phyloP scores from a whole-genome alignment of 2,888 invertebrate species.

The Abrostola tripartita region DNA sequence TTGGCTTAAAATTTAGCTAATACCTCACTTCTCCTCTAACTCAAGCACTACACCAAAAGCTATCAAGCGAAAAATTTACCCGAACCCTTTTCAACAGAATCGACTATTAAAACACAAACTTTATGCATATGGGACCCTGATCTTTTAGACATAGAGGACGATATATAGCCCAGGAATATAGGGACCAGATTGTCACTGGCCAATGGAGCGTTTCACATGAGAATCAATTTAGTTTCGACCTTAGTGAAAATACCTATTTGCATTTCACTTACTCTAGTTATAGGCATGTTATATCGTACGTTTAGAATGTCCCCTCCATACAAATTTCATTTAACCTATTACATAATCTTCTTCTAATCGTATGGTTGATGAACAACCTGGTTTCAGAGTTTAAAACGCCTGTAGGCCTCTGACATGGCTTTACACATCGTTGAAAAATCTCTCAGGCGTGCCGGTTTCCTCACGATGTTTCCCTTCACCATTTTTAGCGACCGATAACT shows the following conservation, averaged over 20 bases:
- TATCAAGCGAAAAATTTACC: slow-evolving; percentile 75
- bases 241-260: not conserved
- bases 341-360: too few relatives aligned
- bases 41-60: slow-evolving; percentile 46
- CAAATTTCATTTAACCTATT: too few relatives aligned
- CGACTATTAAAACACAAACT: slow-evolving; percentile 77
- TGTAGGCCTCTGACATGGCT: too few relatives aligned
- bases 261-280: not conserved
- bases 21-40: not conserved
- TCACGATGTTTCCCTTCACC: too few relatives aligned
- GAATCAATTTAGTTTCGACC: slow-evolving; percentile 19
- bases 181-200: slow-evolving; percentile 20
- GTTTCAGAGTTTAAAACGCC: too few relatives aligned
- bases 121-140: slow-evolving; percentile 77
- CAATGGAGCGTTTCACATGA: slow-evolving; percentile 14
- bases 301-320: not conserved
- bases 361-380: too few relatives aligned
- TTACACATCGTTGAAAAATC: too few relatives aligned
- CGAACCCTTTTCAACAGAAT: slow-evolving; percentile 77
- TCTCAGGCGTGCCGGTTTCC: too few relatives aligned
- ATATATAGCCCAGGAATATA: slow-evolving; percentile 49
- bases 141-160: slow-evolving; percentile 56
- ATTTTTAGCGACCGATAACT: too few relatives aligned
- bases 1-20: too few relatives aligned
- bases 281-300: not conserved